Evolutionary conservation across 2,113 vertebrate genomes (phyloP).

Genomic region (Eudyptes chrysolophus): DNA sequence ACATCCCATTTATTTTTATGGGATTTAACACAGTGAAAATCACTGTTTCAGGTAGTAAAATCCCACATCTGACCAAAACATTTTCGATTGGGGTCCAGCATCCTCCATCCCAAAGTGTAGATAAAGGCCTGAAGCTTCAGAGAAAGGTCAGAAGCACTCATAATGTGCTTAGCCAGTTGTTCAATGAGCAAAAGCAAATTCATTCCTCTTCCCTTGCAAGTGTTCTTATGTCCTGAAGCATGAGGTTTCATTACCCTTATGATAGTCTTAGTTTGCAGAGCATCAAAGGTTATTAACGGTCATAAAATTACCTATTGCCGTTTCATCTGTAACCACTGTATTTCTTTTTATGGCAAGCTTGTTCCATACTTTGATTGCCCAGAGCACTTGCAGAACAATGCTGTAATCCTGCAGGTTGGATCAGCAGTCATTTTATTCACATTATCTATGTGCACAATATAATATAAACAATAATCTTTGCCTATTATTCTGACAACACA

Average conservation of each 20-base stretch:
- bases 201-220: neutral
- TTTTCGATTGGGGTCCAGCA: neutral
- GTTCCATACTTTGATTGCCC: neutral
- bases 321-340: neutral
- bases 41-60: neutral
- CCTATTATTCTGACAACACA: conserved; percentile 1
- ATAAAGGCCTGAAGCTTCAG: neutral
- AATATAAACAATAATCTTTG: conserved; percentile 25
- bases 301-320: conserved; percentile 10
- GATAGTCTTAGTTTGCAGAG: neutral
- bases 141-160: neutral
- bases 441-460: neutral
- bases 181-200: neutral
- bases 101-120: neutral
- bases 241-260: conserved; percentile 43
- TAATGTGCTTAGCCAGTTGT: neutral
- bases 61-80: neutral
- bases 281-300: conserved; percentile 30
- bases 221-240: conserved; percentile 9
- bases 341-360: neutral
- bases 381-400: neutral
- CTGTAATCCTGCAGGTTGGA: neutral
- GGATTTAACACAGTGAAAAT: neutral
- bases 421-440: conserved; percentile 10
- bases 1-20: conserved; percentile 35